Base-by-base conservation (phyloP, 2,797 vertebrate species). In the Pachyuromys duprasi region DNA sequence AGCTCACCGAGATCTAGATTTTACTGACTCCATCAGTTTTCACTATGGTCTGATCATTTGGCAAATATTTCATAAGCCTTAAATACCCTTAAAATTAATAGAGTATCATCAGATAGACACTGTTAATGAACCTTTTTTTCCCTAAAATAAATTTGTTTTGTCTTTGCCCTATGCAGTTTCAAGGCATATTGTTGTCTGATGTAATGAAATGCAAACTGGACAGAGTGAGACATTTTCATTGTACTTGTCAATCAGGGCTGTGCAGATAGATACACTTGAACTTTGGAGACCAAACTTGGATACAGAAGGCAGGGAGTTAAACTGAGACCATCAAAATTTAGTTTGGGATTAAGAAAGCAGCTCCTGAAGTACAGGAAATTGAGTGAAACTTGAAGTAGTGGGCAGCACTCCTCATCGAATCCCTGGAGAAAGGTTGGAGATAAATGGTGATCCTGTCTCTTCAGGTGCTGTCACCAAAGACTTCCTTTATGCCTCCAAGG, bases 181-280 rank as follows among this genome's bases (percentile, higher is more conserved):
- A 97, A 98, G 97, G 97, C 97, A 97, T 97, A 97, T 98, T 96
- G 91, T 96, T 98, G 33, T 95, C 92, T 93, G 87, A 67, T 79
- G 97, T 98, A 98, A 98, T 98, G 98, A 98, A 98, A 98, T 97
- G 98, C 98, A 98, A 98, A 97, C 97, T 94, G 95, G 97, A 96
- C 95, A 86, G 96, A 98, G 97, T 87, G 97, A 98, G 98, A 97
- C 97, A 89, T 98, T 98, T 97, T 97, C 98, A 98, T 97, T 98
- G 98, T 96, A 96, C 95, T 96, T 98, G 98, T 98, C 98, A 98
- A 95, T 98, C 98, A 98, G 94, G 89, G 14, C 90, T 93, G 75
- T 93, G 93, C 97, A 97, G 97, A 98, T 95, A 98, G 95, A 97
- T 97, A 97, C 97, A 97, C 98, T 98, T 98, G 98, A 98, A 99